Evolutionary conservation across 2,797 vertebrate species (phyloP), one percentile per base, ranked within the genome.

Genomic region (Pseudochirops corinnae): DNA sequence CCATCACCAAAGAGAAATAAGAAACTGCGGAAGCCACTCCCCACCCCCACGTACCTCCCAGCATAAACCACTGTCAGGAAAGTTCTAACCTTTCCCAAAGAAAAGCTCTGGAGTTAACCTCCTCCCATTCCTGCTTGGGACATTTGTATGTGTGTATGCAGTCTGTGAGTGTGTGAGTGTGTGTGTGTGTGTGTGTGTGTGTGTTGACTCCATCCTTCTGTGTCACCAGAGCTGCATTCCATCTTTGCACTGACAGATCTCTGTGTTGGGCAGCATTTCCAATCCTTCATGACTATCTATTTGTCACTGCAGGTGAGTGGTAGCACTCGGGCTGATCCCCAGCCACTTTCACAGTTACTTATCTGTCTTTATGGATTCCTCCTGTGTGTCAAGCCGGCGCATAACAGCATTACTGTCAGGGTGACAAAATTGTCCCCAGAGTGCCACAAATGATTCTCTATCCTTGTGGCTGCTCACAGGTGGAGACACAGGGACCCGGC

Each of bases 311-410:
- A 99, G 98, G 99, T 99, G 98, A 99, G 98, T 98, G 98, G 98
- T 98, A 98, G 98, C 98, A 99, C 99, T 99, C 98, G 94, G 98
- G 98, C 98, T 98, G 98, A 98, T 99, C 98, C 98, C 99, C 96
- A 98, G 99, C 98, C 98, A 98, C 98, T 99, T 98, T 98, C 98
- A 98, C 98, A 99, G 98, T 99, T 98, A 99, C 99, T 99, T 99
- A 99, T 99, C 99, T 99, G 98, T 99, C 99, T 99, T 99, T 99
- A 99, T 99, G 98, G 99, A 99, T 99, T 99, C 99, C 98, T 99
- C 98, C 98, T 98, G 98, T 98, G 98, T 99, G 99, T 99, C 99
- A 99, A 98, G 98, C 98, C 98, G 97, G 98, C 98, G 98, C 98
- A 98, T 99, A 99, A 99, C 99, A 99, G 98, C 98, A 98, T 99